These are phyloP conservation scores for Hydropsyche tenuis DNA, from an alignment of 1,140 invertebrate genomes.

Conservation along the genomic window DNA sequence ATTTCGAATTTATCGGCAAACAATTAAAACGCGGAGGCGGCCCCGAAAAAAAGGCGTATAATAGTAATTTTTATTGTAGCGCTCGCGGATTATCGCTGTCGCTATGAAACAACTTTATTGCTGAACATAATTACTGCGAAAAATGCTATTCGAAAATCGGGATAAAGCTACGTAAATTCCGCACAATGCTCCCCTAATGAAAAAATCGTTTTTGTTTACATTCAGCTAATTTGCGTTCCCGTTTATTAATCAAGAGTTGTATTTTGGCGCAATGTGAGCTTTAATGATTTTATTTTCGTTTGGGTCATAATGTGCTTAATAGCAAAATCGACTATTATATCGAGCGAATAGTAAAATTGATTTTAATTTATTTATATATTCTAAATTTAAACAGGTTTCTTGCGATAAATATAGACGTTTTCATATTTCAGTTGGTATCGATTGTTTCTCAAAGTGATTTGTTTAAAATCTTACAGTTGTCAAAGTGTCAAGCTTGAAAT, in stretches of 20 bases:
- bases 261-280: background rate
- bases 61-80: conserved; percentile 14
- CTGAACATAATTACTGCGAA: conserved; percentile 1
- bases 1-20: conserved; percentile 5
- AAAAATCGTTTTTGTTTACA: background rate
- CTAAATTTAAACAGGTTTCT: too few species aligned
- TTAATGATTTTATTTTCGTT: background rate
- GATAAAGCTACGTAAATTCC: background rate
- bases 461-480: background rate
- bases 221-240: background rate
- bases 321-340: background rate
- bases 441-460: background rate
- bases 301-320: background rate
- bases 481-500: background rate
- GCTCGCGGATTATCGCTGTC: conserved; percentile 16
- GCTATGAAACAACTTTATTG: conserved; percentile 19
- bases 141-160: background rate
- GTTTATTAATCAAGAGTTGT: background rate
- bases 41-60: background rate
- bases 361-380: too few species aligned
- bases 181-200: background rate
- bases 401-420: background rate
- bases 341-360: too few species aligned
- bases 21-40: conserved; percentile 6
- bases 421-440: background rate